phyloP scores from a whole-genome alignment of 2,797 vertebrate species.

The Strix occidentalis region DNA sequence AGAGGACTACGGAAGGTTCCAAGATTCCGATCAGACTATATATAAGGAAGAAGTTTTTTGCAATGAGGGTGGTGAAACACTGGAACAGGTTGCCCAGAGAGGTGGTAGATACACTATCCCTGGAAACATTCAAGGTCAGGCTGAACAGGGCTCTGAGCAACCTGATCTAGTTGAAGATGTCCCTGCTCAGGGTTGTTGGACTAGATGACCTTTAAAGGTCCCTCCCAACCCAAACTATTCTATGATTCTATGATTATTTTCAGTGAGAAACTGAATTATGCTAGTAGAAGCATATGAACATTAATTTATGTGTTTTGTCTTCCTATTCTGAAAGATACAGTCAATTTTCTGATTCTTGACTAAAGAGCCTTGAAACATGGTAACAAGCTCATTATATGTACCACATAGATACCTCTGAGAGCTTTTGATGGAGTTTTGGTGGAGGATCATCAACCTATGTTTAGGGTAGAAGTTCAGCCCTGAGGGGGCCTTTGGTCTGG shows the following conservation, averaged over 20 bases:
- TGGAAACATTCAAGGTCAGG: neutral
- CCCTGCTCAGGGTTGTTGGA: rapidly evolving
- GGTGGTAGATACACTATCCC: neutral
- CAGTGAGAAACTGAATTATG: neutral
- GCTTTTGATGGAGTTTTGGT: neutral
- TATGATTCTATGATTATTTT: neutral
- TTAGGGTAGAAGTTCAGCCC: neutral
- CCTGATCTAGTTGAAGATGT: neutral
- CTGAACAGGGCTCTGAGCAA: rapidly evolving
- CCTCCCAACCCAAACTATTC: neutral
- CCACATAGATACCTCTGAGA: neutral
- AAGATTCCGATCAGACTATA: neutral
- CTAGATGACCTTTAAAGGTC: neutral
- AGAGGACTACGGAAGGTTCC: neutral
- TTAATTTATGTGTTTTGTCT: neutral
- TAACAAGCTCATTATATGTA: neutral
- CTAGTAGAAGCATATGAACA: neutral
- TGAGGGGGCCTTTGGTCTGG: neutral
- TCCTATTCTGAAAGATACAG: neutral
- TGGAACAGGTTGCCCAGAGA: neutral
- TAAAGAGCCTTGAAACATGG: neutral
- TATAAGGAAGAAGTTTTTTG: neutral
- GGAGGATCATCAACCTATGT: neutral
- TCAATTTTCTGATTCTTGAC: neutral
- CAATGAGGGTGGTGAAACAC: rapidly evolving